These are phyloP conservation scores for Rotaria magnacalcarata DNA, from an alignment of 2,888 invertebrate species.

Conservation along the genomic window DNA sequence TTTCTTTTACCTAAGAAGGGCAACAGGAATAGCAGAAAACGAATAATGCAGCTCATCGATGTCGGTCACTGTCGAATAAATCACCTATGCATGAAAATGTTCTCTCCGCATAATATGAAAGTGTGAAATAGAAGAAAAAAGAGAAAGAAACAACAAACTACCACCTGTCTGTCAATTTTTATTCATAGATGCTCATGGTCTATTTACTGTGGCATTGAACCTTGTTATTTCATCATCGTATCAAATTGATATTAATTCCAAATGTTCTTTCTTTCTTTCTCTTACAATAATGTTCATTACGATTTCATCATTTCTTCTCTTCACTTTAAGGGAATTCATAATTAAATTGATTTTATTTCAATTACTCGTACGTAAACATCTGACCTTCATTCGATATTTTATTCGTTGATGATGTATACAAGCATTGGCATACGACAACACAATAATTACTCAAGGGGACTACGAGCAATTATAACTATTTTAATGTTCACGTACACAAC, in stretches of 20 bases:
- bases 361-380: not conserved
- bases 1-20: not conserved
- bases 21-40: not conserved
- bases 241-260: conserved; percentile 29
- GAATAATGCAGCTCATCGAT: not conserved
- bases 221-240: conserved; percentile 18
- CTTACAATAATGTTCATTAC: not conserved
- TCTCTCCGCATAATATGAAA: not conserved
- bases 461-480: conserved; percentile 2
- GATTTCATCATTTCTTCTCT: not conserved
- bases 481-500: not conserved
- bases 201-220: not conserved
- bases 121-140: not conserved
- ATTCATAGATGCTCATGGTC: not conserved
- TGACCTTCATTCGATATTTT: not conserved
- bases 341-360: conserved; percentile 17
- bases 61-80: conserved; percentile 9
- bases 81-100: not conserved
- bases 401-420: not conserved
- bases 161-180: not conserved
- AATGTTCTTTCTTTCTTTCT: not conserved
- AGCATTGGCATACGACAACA: conserved; percentile 3
- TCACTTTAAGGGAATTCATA: not conserved
- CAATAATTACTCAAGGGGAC: not conserved
- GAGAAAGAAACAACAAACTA: not conserved